Base-by-base conservation (phyloP, 2,113 vertebrate species). In the Oreochromis spilurus region DNA sequence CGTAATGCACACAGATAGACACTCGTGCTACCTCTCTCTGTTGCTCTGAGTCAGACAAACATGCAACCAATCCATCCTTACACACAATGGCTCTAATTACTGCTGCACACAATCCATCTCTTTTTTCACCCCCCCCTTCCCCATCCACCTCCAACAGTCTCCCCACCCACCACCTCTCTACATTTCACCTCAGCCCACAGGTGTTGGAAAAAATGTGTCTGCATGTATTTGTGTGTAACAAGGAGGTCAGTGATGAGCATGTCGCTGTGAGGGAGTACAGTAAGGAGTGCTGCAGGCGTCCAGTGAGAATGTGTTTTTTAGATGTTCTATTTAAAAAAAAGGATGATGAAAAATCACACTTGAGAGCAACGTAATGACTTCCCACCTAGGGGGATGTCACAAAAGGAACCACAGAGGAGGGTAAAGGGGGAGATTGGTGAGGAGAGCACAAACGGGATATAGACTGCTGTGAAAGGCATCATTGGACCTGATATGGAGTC, bases 351-450 rank as follows among this genome's bases (percentile, higher is more conserved):
- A 92, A 89, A 90, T 93, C 82, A 85, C 84, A 88, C 79, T 60
- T 88, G 78, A 92, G 84, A 87, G 82, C 79, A 34, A 57, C 4
- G 19, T 79, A 92, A 92, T 88, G 77, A 91, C 58, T 90, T 86
- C 38, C 52, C 54, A 88, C 84, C 82, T 87, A 75, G 82, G 81
- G 85, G 36, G 31, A 78, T 5, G 53, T 31, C 55, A 81, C 55
- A 86, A 82, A 89, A 65, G 57, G 58, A 88, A 85, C n/a, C 10
- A 83, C 43, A 85, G 79, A 79, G 45, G 31, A 83, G 45, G 14
- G 45, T 58, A 77, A 80, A 78, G n/a, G 2, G 21, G n/a, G n/a
- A 26, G 12, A 54, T 21, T 57, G 38, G 6, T 26, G n/a, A 85
- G 29, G 75, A 84, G 80, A 65, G 19, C 16, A 79, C 38, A 75